These are phyloP conservation scores for Chymomyza procnemis DNA, from an alignment of 2,888 invertebrate genomes.

Conservation along the genomic window DNA sequence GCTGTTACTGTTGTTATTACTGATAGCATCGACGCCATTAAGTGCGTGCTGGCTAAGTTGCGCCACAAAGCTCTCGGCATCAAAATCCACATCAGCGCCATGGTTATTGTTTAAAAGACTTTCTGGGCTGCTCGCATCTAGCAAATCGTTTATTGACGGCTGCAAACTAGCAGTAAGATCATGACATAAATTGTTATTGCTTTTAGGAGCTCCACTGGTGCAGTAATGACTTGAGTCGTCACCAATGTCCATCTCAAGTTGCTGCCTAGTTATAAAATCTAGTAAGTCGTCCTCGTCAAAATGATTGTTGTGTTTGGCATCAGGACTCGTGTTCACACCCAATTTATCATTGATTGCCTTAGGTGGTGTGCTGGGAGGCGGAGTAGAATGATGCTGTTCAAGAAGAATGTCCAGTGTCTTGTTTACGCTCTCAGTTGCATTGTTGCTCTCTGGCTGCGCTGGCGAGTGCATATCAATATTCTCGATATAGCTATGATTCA, in stretches of 20 bases:
- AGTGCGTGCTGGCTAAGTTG: constrained; percentile 67
- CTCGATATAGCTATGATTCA: constrained; percentile 61
- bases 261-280: constrained; percentile 78
- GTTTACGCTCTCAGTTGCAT: constrained; percentile 74
- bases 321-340: constrained; percentile 26
- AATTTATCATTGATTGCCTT: constrained; percentile 44
- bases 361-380: constrained; percentile 55
- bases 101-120: constrained; percentile 56
- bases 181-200: constrained; percentile 56
- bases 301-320: constrained; percentile 75
- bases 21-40: constrained; percentile 21
- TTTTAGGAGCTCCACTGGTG: constrained; percentile 25
- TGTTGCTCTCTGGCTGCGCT: constrained; percentile 69
- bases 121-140: constrained; percentile 77
- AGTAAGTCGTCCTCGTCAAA: constrained; percentile 78
- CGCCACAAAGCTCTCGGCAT: constrained; percentile 74
- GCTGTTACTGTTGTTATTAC: constrained; percentile 26
- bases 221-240: constrained; percentile 71
- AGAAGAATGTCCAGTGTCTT: constrained; percentile 77
- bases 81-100: constrained; percentile 65
- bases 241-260: constrained; percentile 81
- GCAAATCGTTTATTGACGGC: constrained; percentile 79
- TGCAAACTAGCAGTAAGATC: constrained; percentile 78
- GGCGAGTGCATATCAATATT: constrained; percentile 77
- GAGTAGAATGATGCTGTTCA: constrained; percentile 71